These are phyloP conservation scores for Pandemis cinnamomeana DNA, from an alignment of 2,888 invertebrate genomes.

Conservation along the genomic window DNA sequence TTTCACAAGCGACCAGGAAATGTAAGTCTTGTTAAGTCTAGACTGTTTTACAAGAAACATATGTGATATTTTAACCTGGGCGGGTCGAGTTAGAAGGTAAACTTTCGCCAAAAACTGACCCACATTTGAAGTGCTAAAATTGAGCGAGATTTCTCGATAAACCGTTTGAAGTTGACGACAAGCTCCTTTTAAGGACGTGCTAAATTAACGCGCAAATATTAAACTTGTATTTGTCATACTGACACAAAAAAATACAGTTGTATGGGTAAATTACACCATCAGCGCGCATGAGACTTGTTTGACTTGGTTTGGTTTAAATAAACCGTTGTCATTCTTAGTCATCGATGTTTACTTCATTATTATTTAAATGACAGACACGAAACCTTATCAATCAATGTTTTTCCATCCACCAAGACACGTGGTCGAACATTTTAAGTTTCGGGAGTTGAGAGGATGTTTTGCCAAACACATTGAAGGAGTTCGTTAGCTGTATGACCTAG, in stretches of 20 bases:
- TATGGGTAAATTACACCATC: not conserved
- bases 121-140: slow-evolving; percentile 25
- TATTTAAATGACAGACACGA: not conserved
- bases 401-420: too few species aligned
- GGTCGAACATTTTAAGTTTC: not conserved
- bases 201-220: slow-evolving; percentile 21
- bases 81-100: not conserved
- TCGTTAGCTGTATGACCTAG: too few species aligned
- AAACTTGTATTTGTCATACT: slow-evolving; percentile 30
- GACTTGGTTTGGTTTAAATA: not conserved
- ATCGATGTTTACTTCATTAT: not conserved
- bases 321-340: not conserved
- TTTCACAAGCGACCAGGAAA: not conserved
- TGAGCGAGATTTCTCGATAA: slow-evolving; percentile 14
- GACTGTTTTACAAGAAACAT: not conserved
- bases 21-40: not conserved
- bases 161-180: slow-evolving; percentile 21
- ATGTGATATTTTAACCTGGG: not conserved
- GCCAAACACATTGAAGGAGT: too few species aligned
- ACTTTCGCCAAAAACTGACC: slow-evolving; percentile 29
- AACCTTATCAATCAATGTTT: not conserved
- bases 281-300: not conserved
- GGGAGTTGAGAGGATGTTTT: not conserved
- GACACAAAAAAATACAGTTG: slow-evolving; percentile 7
- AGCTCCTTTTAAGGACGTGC: slow-evolving; percentile 33